Percentiles rank a stretch among this genome's conserved stretches.
phyloP scores from a whole-genome alignment of 37 sponge, comb jelly and placozoan species.

The Corticium candelabrum region DNA sequence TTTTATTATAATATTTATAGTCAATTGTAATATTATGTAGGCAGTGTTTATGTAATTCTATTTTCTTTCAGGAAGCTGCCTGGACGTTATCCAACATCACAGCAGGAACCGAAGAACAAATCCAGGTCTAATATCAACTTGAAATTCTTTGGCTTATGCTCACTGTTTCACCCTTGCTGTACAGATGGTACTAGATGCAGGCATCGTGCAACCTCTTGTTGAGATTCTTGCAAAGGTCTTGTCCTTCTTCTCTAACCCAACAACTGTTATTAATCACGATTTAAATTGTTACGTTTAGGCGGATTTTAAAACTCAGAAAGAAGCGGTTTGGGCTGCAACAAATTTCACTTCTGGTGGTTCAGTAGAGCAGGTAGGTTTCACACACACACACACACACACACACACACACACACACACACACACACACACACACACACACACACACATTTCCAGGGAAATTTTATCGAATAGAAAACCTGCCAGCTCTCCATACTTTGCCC shows the following conservation, averaged over 20 bases:
- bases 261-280: not conserved
- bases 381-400: not conserved
- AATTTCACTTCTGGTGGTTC: conserved; percentile 93
- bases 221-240: conserved; percentile 21
- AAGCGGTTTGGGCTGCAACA: conserved; percentile 95
- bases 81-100: conserved; percentile 99
- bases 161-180: not conserved
- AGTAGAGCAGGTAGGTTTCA: conserved; percentile 46
- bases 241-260: not conserved
- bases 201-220: conserved; percentile 59
- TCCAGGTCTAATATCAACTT: no score
- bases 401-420: not conserved
- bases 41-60: no score
- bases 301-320: conserved; percentile 90
- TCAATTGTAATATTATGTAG: no score
- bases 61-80: conserved; percentile 70
- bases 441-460: not conserved
- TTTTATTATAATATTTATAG: no score
- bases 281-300: conserved; percentile 23
- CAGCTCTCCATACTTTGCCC: no score
- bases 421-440: not conserved
- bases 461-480: no score
- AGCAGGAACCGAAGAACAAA: conserved; percentile 78
- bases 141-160: no score
- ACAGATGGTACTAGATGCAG: conserved; percentile 69